A percentile compares a stretch with the other conserved stretches of the same genome.
Conservation (phyloP, 2,888 invertebrate species). For the Raillietiella orientalis region DNA sequence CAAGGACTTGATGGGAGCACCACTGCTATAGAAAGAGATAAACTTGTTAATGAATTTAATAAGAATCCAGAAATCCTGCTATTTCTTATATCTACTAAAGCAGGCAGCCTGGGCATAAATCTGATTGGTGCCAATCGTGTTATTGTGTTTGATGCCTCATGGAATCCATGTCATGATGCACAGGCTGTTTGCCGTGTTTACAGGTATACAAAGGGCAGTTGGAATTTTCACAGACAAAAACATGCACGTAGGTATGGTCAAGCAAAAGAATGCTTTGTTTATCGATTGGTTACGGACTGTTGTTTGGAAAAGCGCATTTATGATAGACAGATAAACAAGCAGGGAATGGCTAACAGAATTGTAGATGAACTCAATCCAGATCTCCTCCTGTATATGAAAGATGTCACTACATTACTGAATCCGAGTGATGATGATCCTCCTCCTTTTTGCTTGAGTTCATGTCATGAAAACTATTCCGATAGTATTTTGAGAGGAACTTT, state of each 20-base stretch:
- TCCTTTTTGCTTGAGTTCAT: constrained; percentile 30
- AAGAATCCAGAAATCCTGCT: constrained; percentile 49
- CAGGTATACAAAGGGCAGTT: no score
- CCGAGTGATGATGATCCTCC: constrained; percentile 60
- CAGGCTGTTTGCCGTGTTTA: constrained; percentile 91
- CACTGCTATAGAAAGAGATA: constrained; percentile 69
- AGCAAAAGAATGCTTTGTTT: constrained; percentile 71
- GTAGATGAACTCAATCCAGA: constrained; percentile 96
- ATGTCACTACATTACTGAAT: constrained; percentile 30
- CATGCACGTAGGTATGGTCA: constrained; percentile 50
- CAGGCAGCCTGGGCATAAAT: constrained; percentile 88
- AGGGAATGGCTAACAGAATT: constrained; percentile 84
- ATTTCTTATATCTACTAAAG: constrained; percentile 83
- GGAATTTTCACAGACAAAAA: no score
- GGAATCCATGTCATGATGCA: constrained; percentile 97
- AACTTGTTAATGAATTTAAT: constrained; percentile 85
- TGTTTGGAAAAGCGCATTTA: constrained; percentile 93
- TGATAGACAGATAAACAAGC: constrained; percentile 83
- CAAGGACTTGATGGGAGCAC: constrained; percentile 80
- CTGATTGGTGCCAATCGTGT: constrained; percentile 89
- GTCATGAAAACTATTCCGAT: constrained; percentile 41
- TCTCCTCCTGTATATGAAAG: constrained; percentile 21
- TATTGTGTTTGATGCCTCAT: constrained; percentile 87
- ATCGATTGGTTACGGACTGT: constrained; percentile 83
- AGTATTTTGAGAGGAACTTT: constrained; percentile 37